Evolutionary conservation across 30 jellyfish, hydroid and myxozoan species (phyloP).

Genomic region (Turritopsis dohrnii): DNA sequence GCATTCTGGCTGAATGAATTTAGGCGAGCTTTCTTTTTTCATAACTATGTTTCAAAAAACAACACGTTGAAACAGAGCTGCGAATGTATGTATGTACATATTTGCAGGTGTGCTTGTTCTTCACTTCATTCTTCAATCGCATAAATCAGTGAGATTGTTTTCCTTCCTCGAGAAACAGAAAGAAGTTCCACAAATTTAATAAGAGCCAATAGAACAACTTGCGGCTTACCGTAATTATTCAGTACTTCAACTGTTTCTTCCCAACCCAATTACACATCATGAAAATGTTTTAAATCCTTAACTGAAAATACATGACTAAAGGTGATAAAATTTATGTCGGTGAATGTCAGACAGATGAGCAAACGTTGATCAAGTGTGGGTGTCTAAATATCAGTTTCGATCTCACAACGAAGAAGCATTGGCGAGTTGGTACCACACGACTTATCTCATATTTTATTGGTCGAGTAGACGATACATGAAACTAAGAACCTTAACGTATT

Average conservation of each 20-base stretch:
- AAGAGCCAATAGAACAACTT: not conserved
- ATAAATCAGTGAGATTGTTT: not conserved
- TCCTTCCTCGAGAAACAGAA: not conserved
- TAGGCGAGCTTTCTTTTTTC: not conserved
- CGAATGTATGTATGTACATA: not conserved
- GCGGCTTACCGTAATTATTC: not conserved
- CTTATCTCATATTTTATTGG: too few species aligned
- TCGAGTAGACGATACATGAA: not conserved
- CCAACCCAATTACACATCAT: too few species aligned
- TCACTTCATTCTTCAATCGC: not conserved
- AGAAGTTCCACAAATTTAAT: not conserved
- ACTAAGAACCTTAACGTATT: not conserved
- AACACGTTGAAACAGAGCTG: not conserved
- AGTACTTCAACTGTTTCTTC: not conserved
- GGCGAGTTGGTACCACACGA: too few species aligned
- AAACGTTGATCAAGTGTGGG: not conserved
- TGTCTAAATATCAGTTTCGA: not conserved
- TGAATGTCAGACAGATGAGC: not conserved
- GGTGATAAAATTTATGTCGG: too few species aligned
- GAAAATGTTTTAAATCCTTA: not conserved
- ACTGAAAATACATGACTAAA: too few species aligned
- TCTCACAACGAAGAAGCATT: too few species aligned
- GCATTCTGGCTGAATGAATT: too few species aligned
- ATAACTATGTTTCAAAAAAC: not conserved
- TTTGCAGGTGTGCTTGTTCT: not conserved